Evolutionary conservation across 2,113 vertebrate genomes (phyloP).

Genomic region (Microtus richardsoni): DNA sequence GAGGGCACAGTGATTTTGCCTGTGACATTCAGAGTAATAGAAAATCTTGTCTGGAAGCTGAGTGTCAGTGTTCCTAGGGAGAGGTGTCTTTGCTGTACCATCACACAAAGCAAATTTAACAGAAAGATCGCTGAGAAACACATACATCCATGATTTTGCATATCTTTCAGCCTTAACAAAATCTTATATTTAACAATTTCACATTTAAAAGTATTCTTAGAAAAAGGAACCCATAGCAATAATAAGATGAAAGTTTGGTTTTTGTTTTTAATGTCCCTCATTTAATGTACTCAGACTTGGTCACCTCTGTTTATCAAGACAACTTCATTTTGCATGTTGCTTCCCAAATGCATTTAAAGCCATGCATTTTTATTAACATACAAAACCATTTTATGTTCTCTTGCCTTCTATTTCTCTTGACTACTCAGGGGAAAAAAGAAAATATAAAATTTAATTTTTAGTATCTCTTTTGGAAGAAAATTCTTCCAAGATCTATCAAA

Average conservation of each 20-base stretch:
- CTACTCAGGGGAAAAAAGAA: background rate
- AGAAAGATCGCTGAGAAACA: background rate
- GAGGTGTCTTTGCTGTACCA: background rate
- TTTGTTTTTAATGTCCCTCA: background rate
- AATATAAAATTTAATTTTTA: background rate
- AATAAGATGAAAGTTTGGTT: background rate
- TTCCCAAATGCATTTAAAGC: background rate
- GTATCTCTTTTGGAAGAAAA: constrained; percentile 19
- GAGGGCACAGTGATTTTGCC: background rate
- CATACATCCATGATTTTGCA: background rate
- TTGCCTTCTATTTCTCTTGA: background rate
- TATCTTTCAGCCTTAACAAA: background rate
- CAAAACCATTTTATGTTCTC: background rate
- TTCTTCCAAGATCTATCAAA: background rate
- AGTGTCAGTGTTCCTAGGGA: background rate
- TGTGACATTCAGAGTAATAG: background rate
- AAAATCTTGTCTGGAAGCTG: background rate
- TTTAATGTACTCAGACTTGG: background rate
- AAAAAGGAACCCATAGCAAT: background rate
- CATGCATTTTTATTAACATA: constrained; percentile 1
- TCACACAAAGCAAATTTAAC: background rate
- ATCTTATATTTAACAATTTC: background rate
- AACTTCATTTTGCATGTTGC: background rate
- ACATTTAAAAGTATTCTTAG: background rate
- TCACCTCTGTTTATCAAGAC: background rate